Evolutionary conservation across 2,797 vertebrate genomes (phyloP), one percentile per base, ranked within the genome.

Genomic region (Gobio occitaniae): DNA sequence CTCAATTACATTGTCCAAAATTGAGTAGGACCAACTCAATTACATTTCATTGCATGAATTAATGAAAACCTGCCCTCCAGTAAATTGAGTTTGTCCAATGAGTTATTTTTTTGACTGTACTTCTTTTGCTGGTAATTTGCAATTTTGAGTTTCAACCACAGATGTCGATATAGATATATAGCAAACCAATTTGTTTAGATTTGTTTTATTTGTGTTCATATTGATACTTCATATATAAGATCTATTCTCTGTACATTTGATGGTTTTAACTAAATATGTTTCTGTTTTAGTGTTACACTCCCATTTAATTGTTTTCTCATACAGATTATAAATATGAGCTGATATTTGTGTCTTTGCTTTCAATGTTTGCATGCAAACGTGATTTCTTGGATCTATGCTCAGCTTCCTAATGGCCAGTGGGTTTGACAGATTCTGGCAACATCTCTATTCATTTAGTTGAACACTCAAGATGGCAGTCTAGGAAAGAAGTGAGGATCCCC

Each of bases 401-500:
- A 48, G 17, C 7, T 72, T 21, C 7, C 50, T 82, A 59, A 63
- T 71, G 32, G 32, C 56, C 15, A 74, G 38, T 11, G 12, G 38
- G 10, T 71, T 52, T 59, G 68, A 71, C 21, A 48, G 56, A 50
- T 76, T 48, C 59, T 48, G 56, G 17, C 81, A 63, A 76, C 38
- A 61, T 82, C 41, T 72, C 10, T 59, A 13, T 72, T 69, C 16
- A 72, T 72, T 72, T 32, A 72, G 69, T 72, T 25, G 52, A 36
- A 72, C n/a, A 71, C 52, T 12, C 79, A 25, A 36, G 4, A 38
- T 68, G 54, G 54, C 36, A 52, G 38, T 75, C 8, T 47, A 65
- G 19, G 9, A 29, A 66, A 52, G 82, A 65, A 17, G 3, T 52
- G n/a, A 76, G 82, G 44, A 83, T 83, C 41, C 25, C 54, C 29